Evolutionary conservation across 2,888 invertebrate species (phyloP), one percentile per base, ranked within the genome.

Genomic region (Coremacera marginata): DNA sequence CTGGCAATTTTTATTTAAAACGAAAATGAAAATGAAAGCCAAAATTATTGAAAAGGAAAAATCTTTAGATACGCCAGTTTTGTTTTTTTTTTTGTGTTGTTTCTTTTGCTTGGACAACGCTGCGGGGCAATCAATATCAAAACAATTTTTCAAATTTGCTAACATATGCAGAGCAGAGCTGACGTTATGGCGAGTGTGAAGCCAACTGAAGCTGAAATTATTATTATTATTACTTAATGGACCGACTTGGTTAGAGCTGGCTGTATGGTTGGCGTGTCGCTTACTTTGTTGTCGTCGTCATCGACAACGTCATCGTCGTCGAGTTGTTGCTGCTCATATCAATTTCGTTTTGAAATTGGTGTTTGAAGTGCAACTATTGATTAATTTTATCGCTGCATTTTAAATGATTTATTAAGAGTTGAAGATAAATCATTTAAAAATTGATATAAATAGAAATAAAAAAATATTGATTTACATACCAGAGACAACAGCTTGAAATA

Each of bases 211-310:
- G 31, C 31, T 57, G 57, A 57, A 57, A 37, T 37, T 71, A 27
- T 71, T 71, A 57, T 71, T 71, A 71, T 57, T 71, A 71, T 57
- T 57, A 71, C 57, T 71, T 71, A 71, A 71, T n/a, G 22, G 71
- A 51, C 63, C 62, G 55, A 70, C 67, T 67, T 73, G 76, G 51
- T 76, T 37, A 57, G 70, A 78, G 51, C 73, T 70, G 76, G 57
- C 77, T 79, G 79, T 11, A 75, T 77, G 79, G 51, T 75, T 77
- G 77, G 8, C 63, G 68, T 70, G 27, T 31, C 70, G 71, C 55
- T 52, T 34, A 51, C 31, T 27, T 60, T 4, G n/a, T 31, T 57
- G 71, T 62, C 67, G 49, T 49, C 34, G 27, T n/a, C 19, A 19
- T 25, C 31, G 25, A 27, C 71, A 57, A 25, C 72, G 25, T 25